Evolutionary conservation across 2,113 vertebrate species (phyloP).

Genomic region (Pachycephala philippinensis): DNA sequence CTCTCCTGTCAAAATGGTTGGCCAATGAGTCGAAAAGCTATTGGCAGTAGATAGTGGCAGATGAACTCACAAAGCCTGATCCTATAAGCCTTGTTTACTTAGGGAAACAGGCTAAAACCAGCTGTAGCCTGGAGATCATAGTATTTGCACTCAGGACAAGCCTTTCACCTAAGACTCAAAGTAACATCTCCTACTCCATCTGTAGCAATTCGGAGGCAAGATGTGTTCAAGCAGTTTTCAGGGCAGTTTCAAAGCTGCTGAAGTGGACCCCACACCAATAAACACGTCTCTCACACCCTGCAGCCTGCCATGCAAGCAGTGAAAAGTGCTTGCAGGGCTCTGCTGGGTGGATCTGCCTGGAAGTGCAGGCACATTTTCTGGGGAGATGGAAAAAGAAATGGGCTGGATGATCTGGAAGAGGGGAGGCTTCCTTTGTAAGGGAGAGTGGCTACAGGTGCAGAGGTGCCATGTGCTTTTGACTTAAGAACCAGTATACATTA

Average conservation of each 20-base stretch:
- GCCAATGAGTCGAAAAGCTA: neutral
- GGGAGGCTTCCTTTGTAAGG: neutral
- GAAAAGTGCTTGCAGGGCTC: neutral
- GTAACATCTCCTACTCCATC: neutral
- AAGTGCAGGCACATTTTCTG: neutral
- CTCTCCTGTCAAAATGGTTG: neutral
- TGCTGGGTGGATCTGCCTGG: neutral
- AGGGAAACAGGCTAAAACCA: neutral
- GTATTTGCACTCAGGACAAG: neutral
- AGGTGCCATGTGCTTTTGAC: neutral
- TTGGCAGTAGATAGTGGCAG: neutral
- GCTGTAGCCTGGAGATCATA: neutral
- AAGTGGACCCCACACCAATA: fast-evolving
- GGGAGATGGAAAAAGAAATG: neutral
- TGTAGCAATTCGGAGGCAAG: neutral
- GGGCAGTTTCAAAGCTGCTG: neutral
- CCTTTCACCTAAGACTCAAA: neutral
- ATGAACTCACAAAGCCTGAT: neutral
- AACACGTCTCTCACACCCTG: neutral
- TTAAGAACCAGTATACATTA: neutral
- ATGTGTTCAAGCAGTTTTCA: neutral
- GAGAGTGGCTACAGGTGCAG: conserved; percentile 13
- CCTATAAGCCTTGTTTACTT: neutral
- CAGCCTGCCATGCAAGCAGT: neutral
- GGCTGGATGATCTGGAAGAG: neutral